Conservation (phyloP, 2,888 invertebrate species). For the Scaptomyza cyrtandrae region DNA sequence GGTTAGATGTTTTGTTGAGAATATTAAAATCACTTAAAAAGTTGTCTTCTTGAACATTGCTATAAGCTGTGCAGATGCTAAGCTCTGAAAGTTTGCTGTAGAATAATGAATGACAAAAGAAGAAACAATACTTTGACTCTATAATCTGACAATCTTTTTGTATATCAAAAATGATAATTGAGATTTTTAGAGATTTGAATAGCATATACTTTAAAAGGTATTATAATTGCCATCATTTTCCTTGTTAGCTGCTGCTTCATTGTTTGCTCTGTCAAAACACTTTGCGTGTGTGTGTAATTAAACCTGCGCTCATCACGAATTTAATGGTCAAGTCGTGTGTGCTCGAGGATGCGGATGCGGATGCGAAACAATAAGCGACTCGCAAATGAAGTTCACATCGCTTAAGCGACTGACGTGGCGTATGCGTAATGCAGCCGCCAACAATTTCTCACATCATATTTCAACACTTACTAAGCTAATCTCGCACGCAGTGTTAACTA, state of each 20-base stretch:
- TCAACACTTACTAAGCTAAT: constrained; percentile 57
- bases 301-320: constrained; percentile 56
- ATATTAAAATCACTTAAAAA: no score
- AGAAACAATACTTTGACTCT: no score
- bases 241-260: background rate
- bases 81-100: no score
- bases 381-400: constrained; percentile 15
- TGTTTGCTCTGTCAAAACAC: constrained; percentile 17
- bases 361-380: background rate
- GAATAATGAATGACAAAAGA: no score
- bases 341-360: background rate
- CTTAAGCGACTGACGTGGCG: constrained; percentile 34
- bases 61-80: no score
- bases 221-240: background rate
- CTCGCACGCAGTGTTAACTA: constrained; percentile 47
- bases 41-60: no score
- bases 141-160: no score
- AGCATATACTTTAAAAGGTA: constrained; percentile 15
- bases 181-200: no score
- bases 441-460: background rate
- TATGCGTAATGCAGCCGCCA: constrained; percentile 54
- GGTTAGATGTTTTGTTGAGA: no score
- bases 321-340: constrained; percentile 59
- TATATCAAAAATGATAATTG: no score
- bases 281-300: constrained; percentile 64